Evolutionary conservation across 2,113 vertebrate species (phyloP).

Genomic region (Pardalotus punctatus): DNA sequence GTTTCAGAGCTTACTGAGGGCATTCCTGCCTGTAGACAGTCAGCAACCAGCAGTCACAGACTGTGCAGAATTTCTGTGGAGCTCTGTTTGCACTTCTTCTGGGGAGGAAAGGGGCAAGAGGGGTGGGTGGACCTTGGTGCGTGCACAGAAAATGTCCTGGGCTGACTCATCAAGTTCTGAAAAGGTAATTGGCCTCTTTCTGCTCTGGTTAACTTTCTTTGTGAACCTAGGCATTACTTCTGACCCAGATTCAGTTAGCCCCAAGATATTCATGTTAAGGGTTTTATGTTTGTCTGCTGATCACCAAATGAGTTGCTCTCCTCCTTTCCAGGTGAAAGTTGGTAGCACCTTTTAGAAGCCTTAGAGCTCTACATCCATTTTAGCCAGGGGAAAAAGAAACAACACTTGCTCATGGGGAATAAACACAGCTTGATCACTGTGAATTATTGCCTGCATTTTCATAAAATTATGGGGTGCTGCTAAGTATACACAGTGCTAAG

Average conservation of each 20-base stretch:
- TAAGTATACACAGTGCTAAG: slow-evolving; percentile 6
- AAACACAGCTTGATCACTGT: background rate
- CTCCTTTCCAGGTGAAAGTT: slow-evolving; percentile 36
- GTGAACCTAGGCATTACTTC: background rate
- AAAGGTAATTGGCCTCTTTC: slow-evolving; percentile 40
- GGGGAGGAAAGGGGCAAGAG: background rate
- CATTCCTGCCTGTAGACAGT: background rate
- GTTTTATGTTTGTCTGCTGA: background rate
- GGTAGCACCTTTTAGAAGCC: slow-evolving; percentile 12
- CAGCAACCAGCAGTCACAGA: background rate
- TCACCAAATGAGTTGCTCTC: background rate
- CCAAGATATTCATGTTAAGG: background rate
- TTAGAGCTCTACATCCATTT: slow-evolving; percentile 2
- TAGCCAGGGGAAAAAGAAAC: slow-evolving; percentile 8
- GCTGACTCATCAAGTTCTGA: background rate
- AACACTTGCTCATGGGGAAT: background rate
- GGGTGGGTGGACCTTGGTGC: background rate
- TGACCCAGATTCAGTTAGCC: slow-evolving; percentile 3
- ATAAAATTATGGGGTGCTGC: slow-evolving; percentile 28
- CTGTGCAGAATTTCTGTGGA: background rate
- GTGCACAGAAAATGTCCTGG: background rate
- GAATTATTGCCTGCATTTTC: slow-evolving; percentile 30
- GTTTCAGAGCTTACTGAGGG: background rate
- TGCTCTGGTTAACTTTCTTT: slow-evolving; percentile 39
- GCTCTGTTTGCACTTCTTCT: background rate